phyloP scores from a whole-genome alignment of 2,888 invertebrate species.

The Melanargia galathea region DNA sequence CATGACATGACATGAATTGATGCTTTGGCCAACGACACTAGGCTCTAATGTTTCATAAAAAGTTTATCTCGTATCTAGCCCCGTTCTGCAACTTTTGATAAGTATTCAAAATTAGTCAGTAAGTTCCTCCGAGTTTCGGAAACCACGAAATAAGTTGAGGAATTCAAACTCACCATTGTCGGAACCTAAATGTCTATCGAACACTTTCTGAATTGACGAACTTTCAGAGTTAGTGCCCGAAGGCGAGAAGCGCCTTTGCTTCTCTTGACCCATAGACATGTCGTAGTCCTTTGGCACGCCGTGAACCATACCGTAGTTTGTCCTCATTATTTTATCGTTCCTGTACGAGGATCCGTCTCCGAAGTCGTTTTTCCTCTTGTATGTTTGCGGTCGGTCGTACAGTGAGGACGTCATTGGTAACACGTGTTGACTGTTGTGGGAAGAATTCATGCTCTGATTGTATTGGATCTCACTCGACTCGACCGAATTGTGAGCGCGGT shows the following conservation, averaged over 20 bases:
- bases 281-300: slow-evolving; percentile 62
- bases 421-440: slow-evolving; percentile 56
- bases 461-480: slow-evolving; percentile 73
- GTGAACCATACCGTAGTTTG: slow-evolving; percentile 66
- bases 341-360: slow-evolving; percentile 67
- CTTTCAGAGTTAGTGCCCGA: slow-evolving; percentile 62
- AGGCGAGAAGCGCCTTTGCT: slow-evolving; percentile 58
- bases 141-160: background rate
- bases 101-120: background rate
- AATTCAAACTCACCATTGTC: slow-evolving; percentile 72
- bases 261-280: slow-evolving; percentile 58
- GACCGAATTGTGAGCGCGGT: slow-evolving; percentile 61
- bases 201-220: slow-evolving; percentile 61
- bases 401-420: slow-evolving; percentile 66
- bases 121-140: background rate
- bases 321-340: slow-evolving; percentile 73
- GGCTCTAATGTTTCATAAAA: too few species aligned
- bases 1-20: too few species aligned
- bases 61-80: too few species aligned
- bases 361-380: slow-evolving; percentile 73
- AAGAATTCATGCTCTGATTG: slow-evolving; percentile 57
- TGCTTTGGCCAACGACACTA: too few species aligned
- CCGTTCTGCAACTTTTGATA: background rate
- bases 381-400: slow-evolving; percentile 65
- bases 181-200: slow-evolving; percentile 69